Base-by-base conservation (phyloP, 2,888 invertebrate species). In the Masnerella sp. region DNA sequence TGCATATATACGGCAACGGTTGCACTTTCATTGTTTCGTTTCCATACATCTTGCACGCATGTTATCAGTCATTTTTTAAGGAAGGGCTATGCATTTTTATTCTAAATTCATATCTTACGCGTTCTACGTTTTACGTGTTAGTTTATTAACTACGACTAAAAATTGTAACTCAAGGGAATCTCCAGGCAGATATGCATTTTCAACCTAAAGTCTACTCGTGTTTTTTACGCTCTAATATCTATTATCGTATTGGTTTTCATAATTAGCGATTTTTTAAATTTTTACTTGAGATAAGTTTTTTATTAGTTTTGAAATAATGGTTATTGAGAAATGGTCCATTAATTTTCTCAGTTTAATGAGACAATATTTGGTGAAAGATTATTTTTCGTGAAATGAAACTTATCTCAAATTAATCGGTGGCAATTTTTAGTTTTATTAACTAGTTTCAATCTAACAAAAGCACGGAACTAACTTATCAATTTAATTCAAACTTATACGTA, bases 131-230 rank as follows among this genome's bases (percentile, higher is more conserved):
- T 49, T 56, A 49, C 54, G 32, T 25, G 32, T 62, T 51, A 12
- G 34, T 68, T 51, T 38, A 11, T 30, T 58, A 58, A 47, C 73
- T 73, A 73, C 68, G 14, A 11, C 62, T 58, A 73, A 64, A 32
- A 43, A 56, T 54, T 40, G 38, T 49, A 62, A 73, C 68, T 73
- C 52, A 68, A 62, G 56, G 73, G 59, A 56, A 52, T 67, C 67
- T 56, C 62, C 73, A 73, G 49, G 73, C 73, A 65, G 32, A 43
- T 56, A 68, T 73, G 62, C 73, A 73, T 52, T 30, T 52, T 43
- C 8, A 61, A 58, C 52, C 68, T 62, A 68, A 42, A 15, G 15
- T 73, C 68, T 73, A 73, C 67, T 47, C 20, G 43, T 65, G 61
- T 65, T 67, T 51, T 28, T 67, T 51, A 61, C 34, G 14, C 42